Conservation (phyloP, 2,113 vertebrate genomes). For the Catagonus wagneri region DNA sequence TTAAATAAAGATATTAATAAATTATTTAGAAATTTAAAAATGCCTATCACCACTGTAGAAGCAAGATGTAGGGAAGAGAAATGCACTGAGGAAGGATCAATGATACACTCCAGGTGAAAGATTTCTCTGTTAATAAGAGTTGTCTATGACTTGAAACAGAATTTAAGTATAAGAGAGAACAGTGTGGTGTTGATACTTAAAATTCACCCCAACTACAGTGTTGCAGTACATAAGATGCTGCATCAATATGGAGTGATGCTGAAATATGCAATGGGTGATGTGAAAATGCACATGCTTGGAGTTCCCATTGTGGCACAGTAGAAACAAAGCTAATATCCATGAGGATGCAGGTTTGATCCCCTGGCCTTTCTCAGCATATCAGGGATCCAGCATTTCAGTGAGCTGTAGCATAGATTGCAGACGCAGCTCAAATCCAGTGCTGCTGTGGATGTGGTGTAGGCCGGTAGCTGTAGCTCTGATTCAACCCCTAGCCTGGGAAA, state of each 20-base stretch:
- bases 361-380: no score
- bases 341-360: no score
- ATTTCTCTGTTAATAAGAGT: neutral
- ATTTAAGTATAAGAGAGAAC: neutral
- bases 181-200: neutral
- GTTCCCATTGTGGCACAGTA: no score
- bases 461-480: no score
- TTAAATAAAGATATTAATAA: neutral
- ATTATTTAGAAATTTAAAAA: neutral
- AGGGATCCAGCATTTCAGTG: no score
- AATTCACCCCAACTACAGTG: neutral
- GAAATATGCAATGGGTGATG: neutral
- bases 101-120: neutral
- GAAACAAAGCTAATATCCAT: no score
- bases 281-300: neutral
- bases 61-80: neutral
- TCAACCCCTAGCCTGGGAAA: no score
- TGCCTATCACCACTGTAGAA: neutral
- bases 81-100: neutral
- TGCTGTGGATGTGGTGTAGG: no score
- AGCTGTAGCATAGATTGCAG: no score
- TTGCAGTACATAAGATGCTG: neutral
- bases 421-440: no score
- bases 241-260: neutral
- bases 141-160: neutral